Evolutionary conservation across 2,888 invertebrate genomes (phyloP).

Genomic region (Spisula subtruncata): DNA sequence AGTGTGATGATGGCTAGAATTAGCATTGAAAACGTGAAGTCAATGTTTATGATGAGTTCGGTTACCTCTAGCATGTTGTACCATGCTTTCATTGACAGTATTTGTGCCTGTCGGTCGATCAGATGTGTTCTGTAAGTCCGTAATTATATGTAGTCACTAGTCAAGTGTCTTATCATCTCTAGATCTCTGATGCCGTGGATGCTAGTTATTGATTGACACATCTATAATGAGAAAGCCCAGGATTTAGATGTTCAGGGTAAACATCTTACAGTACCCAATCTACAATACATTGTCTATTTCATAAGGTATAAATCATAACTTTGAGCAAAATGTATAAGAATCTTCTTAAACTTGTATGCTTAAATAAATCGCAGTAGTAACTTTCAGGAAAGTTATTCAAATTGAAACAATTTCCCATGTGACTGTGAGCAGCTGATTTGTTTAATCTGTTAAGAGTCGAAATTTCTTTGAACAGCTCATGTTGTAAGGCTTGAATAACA

Average conservation of each 20-base stretch:
- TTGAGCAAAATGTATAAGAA: not conserved
- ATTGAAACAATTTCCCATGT: not conserved
- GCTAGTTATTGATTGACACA: constrained; percentile 19
- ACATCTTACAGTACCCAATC: not conserved
- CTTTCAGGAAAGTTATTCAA: not conserved
- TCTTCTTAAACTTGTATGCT: not conserved
- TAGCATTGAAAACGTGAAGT: no score
- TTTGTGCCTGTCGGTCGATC: not conserved
- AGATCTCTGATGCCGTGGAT: not conserved
- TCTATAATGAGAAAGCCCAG: constrained; percentile 22
- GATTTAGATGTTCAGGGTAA: not conserved
- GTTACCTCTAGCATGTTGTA: no score
- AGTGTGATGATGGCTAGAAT: no score
- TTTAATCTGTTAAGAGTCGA: not conserved
- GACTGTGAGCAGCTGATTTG: not conserved
- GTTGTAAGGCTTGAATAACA: no score
- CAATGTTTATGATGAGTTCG: no score
- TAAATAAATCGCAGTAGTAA: constrained; percentile 13
- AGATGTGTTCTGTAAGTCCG: not conserved
- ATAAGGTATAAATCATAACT: not conserved
- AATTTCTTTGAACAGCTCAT: not conserved
- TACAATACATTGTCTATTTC: not conserved
- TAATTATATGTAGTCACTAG: constrained; percentile 2
- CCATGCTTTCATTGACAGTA: not conserved
- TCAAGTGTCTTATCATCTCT: constrained; percentile 5